phyloP scores from a whole-genome alignment of 2,797 vertebrate genomes.

The Phataginus tricuspis region DNA sequence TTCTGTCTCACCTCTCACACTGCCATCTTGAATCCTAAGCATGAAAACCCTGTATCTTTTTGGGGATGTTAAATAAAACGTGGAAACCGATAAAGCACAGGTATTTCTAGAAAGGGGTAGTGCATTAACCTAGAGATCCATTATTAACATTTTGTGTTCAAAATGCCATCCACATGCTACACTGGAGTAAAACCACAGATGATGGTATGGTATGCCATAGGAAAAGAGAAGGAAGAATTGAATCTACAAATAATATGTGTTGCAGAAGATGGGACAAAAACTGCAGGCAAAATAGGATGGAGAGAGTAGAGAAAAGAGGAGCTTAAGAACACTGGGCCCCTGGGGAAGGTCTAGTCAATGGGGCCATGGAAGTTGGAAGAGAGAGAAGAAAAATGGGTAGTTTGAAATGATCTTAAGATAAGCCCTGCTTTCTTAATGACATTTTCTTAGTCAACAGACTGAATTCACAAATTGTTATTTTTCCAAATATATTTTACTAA shows the following conservation, averaged over 20 bases:
- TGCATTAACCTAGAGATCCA: neutral
- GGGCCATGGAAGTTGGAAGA: neutral
- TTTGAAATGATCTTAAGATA: conserved; percentile 6
- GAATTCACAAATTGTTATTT: conserved; percentile 13
- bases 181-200: neutral
- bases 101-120: neutral
- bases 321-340: no score
- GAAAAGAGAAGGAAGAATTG: neutral
- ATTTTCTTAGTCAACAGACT: conserved; percentile 24
- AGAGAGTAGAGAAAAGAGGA: neutral
- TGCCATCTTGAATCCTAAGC: no score
- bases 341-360: neutral
- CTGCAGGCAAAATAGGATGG: neutral
- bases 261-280: neutral
- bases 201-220: neutral
- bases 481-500: neutral
- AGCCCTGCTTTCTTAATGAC: conserved; percentile 1
- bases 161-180: neutral
- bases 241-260: neutral
- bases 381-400: neutral
- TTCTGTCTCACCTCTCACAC: no score
- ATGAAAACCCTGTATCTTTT: neutral
- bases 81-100: neutral
- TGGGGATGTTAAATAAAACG: neutral
- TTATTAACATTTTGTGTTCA: neutral